Evolutionary conservation across 2,113 vertebrate species (phyloP).

Genomic region (Equus przewalskii): DNA sequence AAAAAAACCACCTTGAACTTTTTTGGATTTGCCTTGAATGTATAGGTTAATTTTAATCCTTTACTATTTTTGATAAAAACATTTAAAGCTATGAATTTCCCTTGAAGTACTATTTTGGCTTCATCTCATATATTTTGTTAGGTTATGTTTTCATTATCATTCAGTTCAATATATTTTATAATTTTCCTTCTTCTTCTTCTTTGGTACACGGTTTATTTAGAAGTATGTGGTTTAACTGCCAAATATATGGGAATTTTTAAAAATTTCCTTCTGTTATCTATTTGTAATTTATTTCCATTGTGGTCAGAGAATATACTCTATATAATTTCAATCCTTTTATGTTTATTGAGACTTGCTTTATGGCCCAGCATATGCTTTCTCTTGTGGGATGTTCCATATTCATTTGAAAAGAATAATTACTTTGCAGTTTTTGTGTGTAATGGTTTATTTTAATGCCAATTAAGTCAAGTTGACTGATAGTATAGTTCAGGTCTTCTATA

Average conservation of each 20-base stretch:
- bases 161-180: constrained; percentile 37
- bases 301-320: background rate
- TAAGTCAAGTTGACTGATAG: background rate
- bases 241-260: background rate
- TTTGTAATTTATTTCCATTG: constrained; percentile 17
- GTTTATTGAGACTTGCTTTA: constrained; percentile 21
- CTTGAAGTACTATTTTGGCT: background rate
- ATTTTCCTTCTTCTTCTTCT: background rate
- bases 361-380: background rate
- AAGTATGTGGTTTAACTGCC: background rate
- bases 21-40: background rate
- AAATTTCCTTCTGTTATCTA: constrained; percentile 1
- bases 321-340: background rate
- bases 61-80: constrained; percentile 17
- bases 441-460: background rate
- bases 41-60: background rate
- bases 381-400: background rate
- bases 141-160: background rate
- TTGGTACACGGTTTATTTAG: background rate
- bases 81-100: constrained; percentile 5
- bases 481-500: constrained; percentile 7
- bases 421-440: background rate
- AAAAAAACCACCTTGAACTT: constrained; percentile 3
- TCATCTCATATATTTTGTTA: background rate
- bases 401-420: constrained; percentile 6